Base-by-base conservation (phyloP, 2,888 invertebrate genomes). In the Calameuta pallipes region DNA sequence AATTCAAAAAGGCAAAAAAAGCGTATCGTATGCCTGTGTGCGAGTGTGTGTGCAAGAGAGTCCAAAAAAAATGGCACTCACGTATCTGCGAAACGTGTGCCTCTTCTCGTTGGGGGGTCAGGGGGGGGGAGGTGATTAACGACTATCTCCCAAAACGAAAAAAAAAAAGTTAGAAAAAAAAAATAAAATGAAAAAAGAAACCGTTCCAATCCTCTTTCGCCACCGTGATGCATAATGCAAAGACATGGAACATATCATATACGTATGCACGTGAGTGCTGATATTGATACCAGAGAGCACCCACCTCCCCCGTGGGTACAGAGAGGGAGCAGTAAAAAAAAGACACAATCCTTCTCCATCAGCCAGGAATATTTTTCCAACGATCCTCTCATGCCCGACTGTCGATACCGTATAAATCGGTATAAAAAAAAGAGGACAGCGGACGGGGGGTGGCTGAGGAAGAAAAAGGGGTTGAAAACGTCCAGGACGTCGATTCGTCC, bases 401-500 rank as follows among this genome's bases (percentile, higher is more conserved):
- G 6, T 15, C 4, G 41, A 4, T 23, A 41, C 15, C 15, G 41
- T 41, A 41, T 41, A 41, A 41, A 41, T 41, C 23, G 41, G 0
- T 56, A 56, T 56, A 56, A 56, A 56, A 56, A 13, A 23, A 23
- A 4, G 4, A 1, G 4, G 6, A 13, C 36, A 0, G 23, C 0
- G 15, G 1, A 1, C 1, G 4, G 15, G 23, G 6, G 23, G 4
- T 41, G 41, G 4, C 15, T 1, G 4, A 41, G 23, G 2, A 23
- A 0, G 23, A 56, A 41, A 56, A 56, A 56, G 41, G 41, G 41
- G 41, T 56, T 56, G 41, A 56, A 56, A 56, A 56, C 41, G 41
- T 56, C 41, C 41, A 56, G 41, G 71, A 71, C 33, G 71, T 33
- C 71, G 31, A 71, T 71, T 71, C 71, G 33, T 71, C 30, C n/a